Base-by-base conservation (phyloP, 2,113 vertebrate genomes). In the Pterocles burchelli region DNA sequence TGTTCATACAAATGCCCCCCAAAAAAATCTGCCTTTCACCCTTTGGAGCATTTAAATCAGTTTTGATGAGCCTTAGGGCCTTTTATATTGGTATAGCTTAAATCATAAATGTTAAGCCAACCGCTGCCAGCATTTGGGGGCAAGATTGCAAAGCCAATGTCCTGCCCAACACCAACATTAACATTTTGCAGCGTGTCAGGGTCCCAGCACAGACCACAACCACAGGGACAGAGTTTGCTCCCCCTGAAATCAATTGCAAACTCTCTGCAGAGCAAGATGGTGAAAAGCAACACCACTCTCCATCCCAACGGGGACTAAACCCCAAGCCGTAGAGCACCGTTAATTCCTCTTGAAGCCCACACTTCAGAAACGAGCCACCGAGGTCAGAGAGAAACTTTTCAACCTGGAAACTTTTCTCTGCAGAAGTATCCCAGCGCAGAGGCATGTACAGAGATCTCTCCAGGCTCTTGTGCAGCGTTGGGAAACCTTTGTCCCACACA, bases 401-500 rank as follows among this genome's bases (percentile, higher is more conserved):
- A 88, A 71, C 59, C 33, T 90, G 78, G 55, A 62, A 70, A 81
- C 76, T 78, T 79, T 66, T 34, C 62, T 78, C 59, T 25, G 34
- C 54, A 13, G 67, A 89, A 59, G n/a, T 71, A 85, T 38, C 62
- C 67, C 49, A 13, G 49, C 1, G 0, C 8, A 1, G 12, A 80
- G 77, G 49, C 41, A 2, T 13, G 2, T 72, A 55, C 8, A 57
- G 74, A 85, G 83, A 79, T 89, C 72, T 82, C 68, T 38, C 57
- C 7, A 36, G 10, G n/a, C 79, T 89, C 79, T 76, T 28, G 51
- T 21, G 88, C 89, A 79, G 85, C 85, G 63, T 41, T 41, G 65
- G 85, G 68, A 96, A 96, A 80, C 68, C 74, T 96, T 97, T 96
- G 90, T 96, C 93, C 93, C 88, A 49, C 75, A 58, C 74, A 75